A percentile compares a stretch with the other conserved stretches of the same genome.
Evolutionary conservation across 1,140 invertebrate species (phyloP).

Genomic region (Brachionus sp.): DNA sequence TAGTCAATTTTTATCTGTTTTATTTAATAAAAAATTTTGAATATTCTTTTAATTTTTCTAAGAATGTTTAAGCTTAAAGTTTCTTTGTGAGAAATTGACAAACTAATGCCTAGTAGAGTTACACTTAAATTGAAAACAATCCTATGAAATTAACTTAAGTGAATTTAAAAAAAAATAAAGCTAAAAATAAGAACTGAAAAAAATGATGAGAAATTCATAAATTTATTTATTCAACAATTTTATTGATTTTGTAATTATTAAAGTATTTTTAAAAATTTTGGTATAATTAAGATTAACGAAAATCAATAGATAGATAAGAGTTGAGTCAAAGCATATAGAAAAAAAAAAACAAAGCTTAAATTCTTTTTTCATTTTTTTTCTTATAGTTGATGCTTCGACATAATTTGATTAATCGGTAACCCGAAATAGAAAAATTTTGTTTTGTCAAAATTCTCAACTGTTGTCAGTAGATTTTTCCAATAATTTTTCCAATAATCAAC

Average conservation of each 20-base stretch:
- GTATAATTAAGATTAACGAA: slow-evolving; percentile 42
- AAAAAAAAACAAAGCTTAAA: not conserved
- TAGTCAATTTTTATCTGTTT: no score
- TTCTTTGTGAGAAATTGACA: no score
- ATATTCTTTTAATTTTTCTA: no score
- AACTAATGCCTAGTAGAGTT: no score
- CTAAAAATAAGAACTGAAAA: not conserved
- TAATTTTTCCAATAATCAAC: slow-evolving; percentile 34
- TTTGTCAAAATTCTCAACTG: not conserved
- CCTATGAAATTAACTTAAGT: not conserved
- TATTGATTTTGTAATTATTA: slow-evolving; percentile 42
- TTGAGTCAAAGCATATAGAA: slow-evolving; percentile 2
- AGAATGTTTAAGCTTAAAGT: no score
- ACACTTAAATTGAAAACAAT: no score
- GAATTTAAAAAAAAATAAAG: not conserved
- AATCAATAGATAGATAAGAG: slow-evolving; percentile 39
- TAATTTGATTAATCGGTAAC: slow-evolving; percentile 35
- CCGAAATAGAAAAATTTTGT: not conserved
- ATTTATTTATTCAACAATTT: slow-evolving; percentile 38
- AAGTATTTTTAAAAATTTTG: slow-evolving; percentile 18
- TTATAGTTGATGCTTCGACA: slow-evolving; percentile 1
- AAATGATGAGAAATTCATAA: slow-evolving; percentile 15
- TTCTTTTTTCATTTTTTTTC: not conserved
- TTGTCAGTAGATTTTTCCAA: not conserved
- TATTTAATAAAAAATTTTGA: no score